These are phyloP conservation scores for Characodon lateralis DNA, from an alignment of 2,797 vertebrate species.

Conservation along the genomic window DNA sequence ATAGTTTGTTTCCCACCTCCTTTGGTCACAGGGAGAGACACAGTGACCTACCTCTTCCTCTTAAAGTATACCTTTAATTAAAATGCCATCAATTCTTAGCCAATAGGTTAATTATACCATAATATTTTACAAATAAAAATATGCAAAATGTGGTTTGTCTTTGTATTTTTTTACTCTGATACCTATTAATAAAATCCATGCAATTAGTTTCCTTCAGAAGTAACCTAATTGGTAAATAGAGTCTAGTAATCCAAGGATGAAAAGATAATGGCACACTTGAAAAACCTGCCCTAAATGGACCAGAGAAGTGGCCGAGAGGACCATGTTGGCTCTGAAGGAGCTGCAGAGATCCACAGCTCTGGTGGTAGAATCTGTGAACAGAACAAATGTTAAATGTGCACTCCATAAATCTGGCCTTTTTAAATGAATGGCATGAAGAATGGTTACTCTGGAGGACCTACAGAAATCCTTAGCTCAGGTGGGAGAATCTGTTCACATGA, in stretches of 20 bases:
- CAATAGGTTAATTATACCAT: background rate
- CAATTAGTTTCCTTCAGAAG: background rate
- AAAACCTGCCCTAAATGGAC: no score
- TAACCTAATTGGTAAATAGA: background rate
- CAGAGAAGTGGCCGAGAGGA: background rate
- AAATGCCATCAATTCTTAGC: background rate
- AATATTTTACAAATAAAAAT: background rate
- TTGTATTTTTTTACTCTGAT: background rate
- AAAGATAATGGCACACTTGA: background rate
- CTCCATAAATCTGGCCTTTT: no score
- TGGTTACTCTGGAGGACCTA: no score
- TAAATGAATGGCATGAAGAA: no score
- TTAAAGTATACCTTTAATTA: background rate
- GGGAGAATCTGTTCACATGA: no score
- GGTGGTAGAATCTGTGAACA: no score
- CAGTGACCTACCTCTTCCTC: background rate
- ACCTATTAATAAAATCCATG: background rate
- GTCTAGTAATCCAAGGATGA: background rate
- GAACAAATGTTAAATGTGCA: no score
- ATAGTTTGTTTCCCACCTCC: slow-evolving; percentile 29
- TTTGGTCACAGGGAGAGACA: slow-evolving; percentile 5
- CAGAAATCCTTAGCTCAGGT: no score
- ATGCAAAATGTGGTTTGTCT: background rate
- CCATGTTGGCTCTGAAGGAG: background rate
- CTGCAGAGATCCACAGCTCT: no score